Evolutionary conservation across 2,888 invertebrate species (phyloP), one percentile per base, ranked within the genome.

Genomic region (Dromius quadrimaculatus): DNA sequence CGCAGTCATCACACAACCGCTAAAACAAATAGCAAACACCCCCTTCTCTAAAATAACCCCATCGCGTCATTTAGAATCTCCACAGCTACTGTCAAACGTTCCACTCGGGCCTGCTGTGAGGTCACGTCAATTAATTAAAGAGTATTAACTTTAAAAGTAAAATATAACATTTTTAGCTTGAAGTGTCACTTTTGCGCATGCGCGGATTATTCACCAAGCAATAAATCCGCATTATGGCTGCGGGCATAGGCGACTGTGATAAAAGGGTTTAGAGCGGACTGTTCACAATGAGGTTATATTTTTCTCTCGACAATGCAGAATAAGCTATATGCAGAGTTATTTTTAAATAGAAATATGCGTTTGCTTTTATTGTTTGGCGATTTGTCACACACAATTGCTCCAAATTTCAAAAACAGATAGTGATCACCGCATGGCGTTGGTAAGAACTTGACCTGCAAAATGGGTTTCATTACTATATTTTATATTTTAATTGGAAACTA

Each of bases 191-290:
- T 45, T 61, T n/a, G 41, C 43, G 28, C 23, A 23, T 23, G 43
- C 19, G 13, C 19, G 34, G 47, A 64, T 32, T 45, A 45, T 28
- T 34, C 43, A 34, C 47, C 34, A 6, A 9, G 64, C 13, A 45
- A 64, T 64, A 64, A 64, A 64, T 64, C 64, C 28, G 64, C 28
- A 64, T 64, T 64, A 64, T 64, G 43, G 32, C 19, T 34, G 47
- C 13, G 19, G n/a, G 32, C 43, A 34, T 64, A 47, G 47, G 23
- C 45, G 64, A 34, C 13, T 47, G 64, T 64, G 45, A 47, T 47
- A 64, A 45, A 47, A 34, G 47, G 64, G 64, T 34, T 64, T 47
- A 45, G 32, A 41, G 36, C 59, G 34, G 19, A 19, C 19, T 15
- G n/a, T 45, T 17, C 32, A 64, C 64, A 64, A 43, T 43, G 47